Evolutionary conservation across 2,113 vertebrate species (phyloP).

Genomic region (Mastomys coucha): DNA sequence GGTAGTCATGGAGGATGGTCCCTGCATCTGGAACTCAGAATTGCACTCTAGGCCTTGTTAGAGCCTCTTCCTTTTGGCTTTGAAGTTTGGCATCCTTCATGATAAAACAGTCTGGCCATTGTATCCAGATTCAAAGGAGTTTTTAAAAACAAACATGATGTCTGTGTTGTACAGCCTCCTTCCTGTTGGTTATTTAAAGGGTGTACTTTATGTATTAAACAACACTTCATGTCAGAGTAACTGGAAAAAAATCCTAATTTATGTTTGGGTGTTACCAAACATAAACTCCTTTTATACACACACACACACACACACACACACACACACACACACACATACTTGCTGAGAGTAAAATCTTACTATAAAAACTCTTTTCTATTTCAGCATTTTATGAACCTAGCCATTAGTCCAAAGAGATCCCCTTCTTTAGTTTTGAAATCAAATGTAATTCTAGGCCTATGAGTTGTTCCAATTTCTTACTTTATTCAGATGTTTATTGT

Average conservation of each 20-base stretch:
- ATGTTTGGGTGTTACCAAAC: not conserved
- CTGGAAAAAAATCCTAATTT: not conserved
- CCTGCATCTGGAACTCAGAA: conserved; percentile 28
- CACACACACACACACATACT: not conserved
- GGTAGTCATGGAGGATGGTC: not conserved
- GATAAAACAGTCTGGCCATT: not conserved
- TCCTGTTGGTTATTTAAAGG: conserved; percentile 1
- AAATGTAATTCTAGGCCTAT: not conserved
- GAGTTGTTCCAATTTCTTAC: not conserved
- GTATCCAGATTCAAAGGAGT: conserved; percentile 59
- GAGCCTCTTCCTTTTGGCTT: conserved; percentile 52
- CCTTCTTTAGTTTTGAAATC: not conserved
- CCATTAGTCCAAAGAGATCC: not conserved
- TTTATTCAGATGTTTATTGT: not conserved
- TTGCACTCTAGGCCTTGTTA: not conserved
- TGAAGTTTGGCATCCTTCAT: conserved; percentile 1
- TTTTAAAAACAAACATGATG: conserved; percentile 37
- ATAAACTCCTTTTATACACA: not conserved
- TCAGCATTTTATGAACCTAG: conserved; percentile 46
- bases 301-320: too few relatives aligned
- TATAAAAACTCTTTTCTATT: conserved; percentile 54
- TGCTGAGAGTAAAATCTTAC: conserved; percentile 49
- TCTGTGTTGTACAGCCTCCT: not conserved
- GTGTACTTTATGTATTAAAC: conserved; percentile 23
- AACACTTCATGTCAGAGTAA: not conserved